Conservation (phyloP, 2,888 invertebrate genomes). For the Dastarcus helophoroides region DNA sequence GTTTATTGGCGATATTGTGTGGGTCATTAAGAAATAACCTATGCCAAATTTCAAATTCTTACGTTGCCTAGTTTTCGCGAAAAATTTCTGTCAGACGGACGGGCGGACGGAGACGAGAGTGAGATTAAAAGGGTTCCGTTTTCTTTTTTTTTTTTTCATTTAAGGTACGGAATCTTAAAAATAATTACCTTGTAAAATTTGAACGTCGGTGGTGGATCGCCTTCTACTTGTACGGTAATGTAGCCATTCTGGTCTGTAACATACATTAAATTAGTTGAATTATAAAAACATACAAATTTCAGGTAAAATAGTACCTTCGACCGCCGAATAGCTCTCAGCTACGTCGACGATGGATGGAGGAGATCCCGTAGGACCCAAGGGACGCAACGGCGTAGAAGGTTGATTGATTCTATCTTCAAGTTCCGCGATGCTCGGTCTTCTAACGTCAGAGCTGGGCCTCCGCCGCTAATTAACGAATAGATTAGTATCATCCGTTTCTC, state of each 20-base stretch:
- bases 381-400: conserved; percentile 77
- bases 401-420: conserved; percentile 84
- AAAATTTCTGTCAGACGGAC: no score
- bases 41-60: no score
- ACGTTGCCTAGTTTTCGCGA: no score
- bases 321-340: conserved; percentile 89
- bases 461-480: conserved; percentile 61
- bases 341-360: conserved; percentile 87
- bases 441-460: conserved; percentile 81
- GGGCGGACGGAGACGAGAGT: no score
- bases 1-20: no score
- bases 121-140: no score
- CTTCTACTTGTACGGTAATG: conserved; percentile 86
- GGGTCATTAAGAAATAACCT: no score
- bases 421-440: conserved; percentile 83
- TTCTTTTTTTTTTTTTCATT: no score
- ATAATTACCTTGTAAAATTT: conserved; percentile 73
- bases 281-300: background rate
- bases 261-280: conserved; percentile 18
- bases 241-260: conserved; percentile 92
- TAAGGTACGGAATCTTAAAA: no score
- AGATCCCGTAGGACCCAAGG: conserved; percentile 60
- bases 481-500: no score
- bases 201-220: conserved; percentile 89
- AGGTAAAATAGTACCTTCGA: conserved; percentile 63